phyloP scores from a whole-genome alignment of 2,888 invertebrate genomes.

The Mechanitis messenoides region DNA sequence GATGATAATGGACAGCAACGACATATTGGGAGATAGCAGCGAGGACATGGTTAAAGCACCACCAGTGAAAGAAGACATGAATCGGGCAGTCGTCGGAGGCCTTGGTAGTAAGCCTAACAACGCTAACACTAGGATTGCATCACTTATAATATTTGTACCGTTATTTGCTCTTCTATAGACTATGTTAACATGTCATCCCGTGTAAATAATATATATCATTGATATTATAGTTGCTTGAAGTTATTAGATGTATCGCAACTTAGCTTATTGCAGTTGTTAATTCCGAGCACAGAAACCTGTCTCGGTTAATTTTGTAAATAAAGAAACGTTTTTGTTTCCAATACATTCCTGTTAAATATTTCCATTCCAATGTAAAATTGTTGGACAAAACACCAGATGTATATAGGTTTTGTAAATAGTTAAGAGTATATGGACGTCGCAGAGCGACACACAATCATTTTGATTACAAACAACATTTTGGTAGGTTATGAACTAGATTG shows the following conservation, averaged over 20 bases:
- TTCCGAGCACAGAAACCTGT: slow-evolving; percentile 37
- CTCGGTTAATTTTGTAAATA: slow-evolving; percentile 58
- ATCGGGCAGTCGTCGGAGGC: slow-evolving; percentile 55
- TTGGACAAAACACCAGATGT: slow-evolving; percentile 65
- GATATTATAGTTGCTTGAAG: slow-evolving; percentile 54
- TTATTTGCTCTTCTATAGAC: slow-evolving; percentile 55
- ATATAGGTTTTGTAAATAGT: slow-evolving; percentile 73
- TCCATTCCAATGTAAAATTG: slow-evolving; percentile 66
- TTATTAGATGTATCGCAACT: slow-evolving; percentile 50
- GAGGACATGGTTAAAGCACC: slow-evolving; percentile 48
- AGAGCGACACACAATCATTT: slow-evolving; percentile 51
- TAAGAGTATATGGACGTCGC: slow-evolving; percentile 58
- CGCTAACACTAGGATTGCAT: slow-evolving; percentile 42
- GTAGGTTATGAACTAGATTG: slow-evolving; percentile 28
- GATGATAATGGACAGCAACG: slow-evolving; percentile 49
- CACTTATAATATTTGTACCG: slow-evolving; percentile 48
- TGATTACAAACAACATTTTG: slow-evolving; percentile 25
- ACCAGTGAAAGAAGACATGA: slow-evolving; percentile 56
- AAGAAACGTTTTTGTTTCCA: slow-evolving; percentile 47
- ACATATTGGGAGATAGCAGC: slow-evolving; percentile 53
- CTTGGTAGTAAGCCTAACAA: slow-evolving; percentile 52
- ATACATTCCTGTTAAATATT: slow-evolving; percentile 71
- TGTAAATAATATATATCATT: slow-evolving; percentile 65
- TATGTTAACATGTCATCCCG: slow-evolving; percentile 29
- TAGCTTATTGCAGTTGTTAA: slow-evolving; percentile 63